Evolutionary conservation across 1,140 invertebrate species (phyloP).

Genomic region (Euglossa dilemma): DNA sequence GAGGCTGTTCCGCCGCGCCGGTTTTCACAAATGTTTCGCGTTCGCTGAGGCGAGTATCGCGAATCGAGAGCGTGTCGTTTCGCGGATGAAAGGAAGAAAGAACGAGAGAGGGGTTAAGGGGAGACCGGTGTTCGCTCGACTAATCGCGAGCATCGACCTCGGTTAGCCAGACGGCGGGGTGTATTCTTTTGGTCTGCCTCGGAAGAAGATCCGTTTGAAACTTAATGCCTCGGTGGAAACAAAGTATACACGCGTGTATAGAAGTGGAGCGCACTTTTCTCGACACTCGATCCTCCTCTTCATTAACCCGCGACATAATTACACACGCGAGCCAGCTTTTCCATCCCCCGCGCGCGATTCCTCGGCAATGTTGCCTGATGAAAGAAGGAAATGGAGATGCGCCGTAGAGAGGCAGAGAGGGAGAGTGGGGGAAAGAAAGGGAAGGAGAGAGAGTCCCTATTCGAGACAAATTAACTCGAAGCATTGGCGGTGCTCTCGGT

Average conservation of each 20-base stretch:
- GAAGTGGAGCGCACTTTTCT: not conserved
- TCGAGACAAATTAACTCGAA: slow-evolving; percentile 9
- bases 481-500: not conserved
- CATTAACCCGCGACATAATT: slow-evolving; percentile 11
- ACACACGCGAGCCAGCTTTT: not conserved
- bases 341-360: not conserved
- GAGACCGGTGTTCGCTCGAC: not conserved
- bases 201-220: not conserved
- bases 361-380: not conserved
- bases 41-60: too few relatives aligned
- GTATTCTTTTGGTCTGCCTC: too few relatives aligned
- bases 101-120: accelerated
- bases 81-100: not conserved
- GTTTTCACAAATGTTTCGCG: too few relatives aligned
- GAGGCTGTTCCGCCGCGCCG: too few relatives aligned
- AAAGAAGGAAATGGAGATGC: not conserved
- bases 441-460: not conserved
- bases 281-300: not conserved
- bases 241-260: not conserved
- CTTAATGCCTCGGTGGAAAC: not conserved
- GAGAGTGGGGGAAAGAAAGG: not conserved
- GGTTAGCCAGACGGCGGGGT: not conserved
- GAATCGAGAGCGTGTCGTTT: not conserved
- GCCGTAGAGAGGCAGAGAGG: not conserved
- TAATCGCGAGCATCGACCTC: not conserved